Evolutionary conservation across 2,888 invertebrate species (phyloP).

Genomic region (Eupithecia dodoneata): DNA sequence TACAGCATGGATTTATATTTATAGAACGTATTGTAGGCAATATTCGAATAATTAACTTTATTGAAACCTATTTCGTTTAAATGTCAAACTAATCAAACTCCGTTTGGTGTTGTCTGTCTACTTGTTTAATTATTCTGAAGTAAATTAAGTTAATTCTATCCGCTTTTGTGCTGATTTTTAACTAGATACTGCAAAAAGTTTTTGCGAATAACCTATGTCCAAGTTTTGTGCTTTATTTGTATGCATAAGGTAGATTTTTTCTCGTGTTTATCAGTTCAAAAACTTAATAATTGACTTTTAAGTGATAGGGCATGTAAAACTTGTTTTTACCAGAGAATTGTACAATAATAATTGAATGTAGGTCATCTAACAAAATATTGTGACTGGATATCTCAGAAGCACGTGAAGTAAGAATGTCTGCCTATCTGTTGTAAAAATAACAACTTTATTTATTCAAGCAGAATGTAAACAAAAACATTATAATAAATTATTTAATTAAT

Average conservation of each 20-base stretch:
- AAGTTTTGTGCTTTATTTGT: not conserved
- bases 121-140: not conserved
- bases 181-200: not conserved
- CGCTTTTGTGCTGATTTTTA: not conserved
- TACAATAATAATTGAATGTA: conserved; percentile 20
- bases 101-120: not conserved
- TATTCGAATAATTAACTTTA: not conserved
- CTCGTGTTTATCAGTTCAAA: not conserved
- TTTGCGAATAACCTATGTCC: not conserved
- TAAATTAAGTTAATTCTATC: not conserved
- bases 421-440: conserved; percentile 28
- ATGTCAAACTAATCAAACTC: not conserved
- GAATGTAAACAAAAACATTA: conserved; percentile 32
- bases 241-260: not conserved
- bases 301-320: not conserved
- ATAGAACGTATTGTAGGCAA: not conserved
- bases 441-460: conserved; percentile 21
- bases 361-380: conserved; percentile 29
- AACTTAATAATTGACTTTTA: not conserved
- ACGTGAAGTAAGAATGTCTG: conserved; percentile 21
- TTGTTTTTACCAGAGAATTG: not conserved
- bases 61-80: not conserved
- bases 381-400: conserved; percentile 30
- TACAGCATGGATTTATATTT: not conserved
- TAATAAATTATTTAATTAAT: conserved; percentile 31